These are phyloP conservation scores for Leptinotarsa rubiginosa DNA, from an alignment of 2,888 invertebrate genomes.

Conservation along the genomic window DNA sequence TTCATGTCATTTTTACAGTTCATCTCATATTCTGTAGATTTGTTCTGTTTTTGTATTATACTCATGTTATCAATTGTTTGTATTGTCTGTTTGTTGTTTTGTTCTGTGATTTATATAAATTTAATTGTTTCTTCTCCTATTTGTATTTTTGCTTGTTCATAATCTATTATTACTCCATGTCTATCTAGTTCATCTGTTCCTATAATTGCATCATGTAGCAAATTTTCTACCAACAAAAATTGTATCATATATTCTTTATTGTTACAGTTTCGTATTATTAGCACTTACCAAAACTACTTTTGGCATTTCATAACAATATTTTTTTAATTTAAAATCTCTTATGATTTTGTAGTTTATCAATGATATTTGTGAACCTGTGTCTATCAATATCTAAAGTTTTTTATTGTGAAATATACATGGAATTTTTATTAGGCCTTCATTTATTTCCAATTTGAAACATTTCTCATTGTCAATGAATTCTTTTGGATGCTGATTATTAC, in stretches of 20 bases:
- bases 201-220: slow-evolving; percentile 3
- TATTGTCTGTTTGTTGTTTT: neutral
- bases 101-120: neutral
- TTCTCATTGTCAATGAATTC: neutral
- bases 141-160: neutral
- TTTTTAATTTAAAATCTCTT: neutral
- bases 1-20: neutral
- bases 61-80: neutral
- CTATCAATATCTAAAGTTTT: neutral
- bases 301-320: neutral
- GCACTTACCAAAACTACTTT: neutral
- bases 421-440: neutral
- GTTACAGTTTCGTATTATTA: neutral
- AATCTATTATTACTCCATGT: neutral
- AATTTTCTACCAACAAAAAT: neutral
- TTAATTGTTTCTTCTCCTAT: neutral
- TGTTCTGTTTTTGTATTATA: neutral
- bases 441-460: neutral
- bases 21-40: neutral
- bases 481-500: neutral
- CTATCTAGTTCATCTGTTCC: neutral
- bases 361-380: neutral
- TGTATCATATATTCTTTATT: neutral
- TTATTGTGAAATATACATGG: neutral
- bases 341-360: neutral